phyloP scores from a whole-genome alignment of 1,140 invertebrate genomes.

The Campoletis sonorensis region DNA sequence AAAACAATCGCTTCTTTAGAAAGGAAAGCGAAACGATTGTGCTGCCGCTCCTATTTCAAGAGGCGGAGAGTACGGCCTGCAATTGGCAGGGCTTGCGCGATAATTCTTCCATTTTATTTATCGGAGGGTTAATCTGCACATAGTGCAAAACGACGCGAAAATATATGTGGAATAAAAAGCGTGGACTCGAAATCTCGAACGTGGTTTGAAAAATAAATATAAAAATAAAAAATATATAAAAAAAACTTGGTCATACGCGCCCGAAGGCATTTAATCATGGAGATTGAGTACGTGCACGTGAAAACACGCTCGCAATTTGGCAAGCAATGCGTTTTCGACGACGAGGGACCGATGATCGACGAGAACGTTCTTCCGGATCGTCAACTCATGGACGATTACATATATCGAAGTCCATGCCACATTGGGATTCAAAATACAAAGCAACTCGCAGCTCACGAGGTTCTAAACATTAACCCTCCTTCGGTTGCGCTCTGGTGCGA shows the following conservation, averaged over 20 bases:
- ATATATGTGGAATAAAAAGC: not conserved
- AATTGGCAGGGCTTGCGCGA: too few relatives aligned
- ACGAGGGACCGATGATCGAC: conserved; percentile 83
- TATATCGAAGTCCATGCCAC: conserved; percentile 81
- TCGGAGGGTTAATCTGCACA: not conserved
- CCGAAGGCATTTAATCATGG: conserved; percentile 71
- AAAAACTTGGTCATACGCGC: not conserved
- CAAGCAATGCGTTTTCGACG: conserved; percentile 84
- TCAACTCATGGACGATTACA: conserved; percentile 81
- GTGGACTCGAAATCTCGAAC: not conserved
- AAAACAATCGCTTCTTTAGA: too few relatives aligned
- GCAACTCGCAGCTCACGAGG: conserved; percentile 81
- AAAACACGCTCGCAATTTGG: conserved; percentile 85
- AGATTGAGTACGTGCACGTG: conserved; percentile 80
- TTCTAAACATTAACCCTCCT: too few relatives aligned
- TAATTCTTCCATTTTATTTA: too few relatives aligned
- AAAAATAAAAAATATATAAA: too few relatives aligned
- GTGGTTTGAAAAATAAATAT: too few relatives aligned
- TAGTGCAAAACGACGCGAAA: not conserved
- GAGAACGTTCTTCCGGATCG: conserved; percentile 84
- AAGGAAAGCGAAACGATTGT: too few relatives aligned
- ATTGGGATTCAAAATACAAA: conserved; percentile 79
- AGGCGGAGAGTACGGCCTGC: too few relatives aligned
- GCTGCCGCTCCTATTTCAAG: too few relatives aligned
- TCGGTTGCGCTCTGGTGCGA: too few relatives aligned